Evolutionary conservation across 1,140 invertebrate species (phyloP).

Genomic region (Ceratina calcarata): DNA sequence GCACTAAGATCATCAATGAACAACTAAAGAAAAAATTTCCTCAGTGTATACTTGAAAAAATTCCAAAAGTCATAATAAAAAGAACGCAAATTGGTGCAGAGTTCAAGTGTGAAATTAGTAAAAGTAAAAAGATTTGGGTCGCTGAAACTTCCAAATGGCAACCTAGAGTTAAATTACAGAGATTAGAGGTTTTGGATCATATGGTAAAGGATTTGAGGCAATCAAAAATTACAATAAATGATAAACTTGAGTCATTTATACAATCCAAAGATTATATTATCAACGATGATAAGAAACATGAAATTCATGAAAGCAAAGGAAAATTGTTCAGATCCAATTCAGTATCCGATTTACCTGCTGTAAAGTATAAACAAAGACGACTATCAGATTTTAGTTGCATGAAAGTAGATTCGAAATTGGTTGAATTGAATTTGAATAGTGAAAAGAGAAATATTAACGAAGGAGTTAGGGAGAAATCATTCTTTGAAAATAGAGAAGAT

Average conservation of each 20-base stretch:
- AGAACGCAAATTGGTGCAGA: slow-evolving; percentile 74
- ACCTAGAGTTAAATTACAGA: slow-evolving; percentile 74
- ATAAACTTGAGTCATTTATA: slow-evolving; percentile 20
- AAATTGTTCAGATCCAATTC: slow-evolving; percentile 66
- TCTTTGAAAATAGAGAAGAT: not conserved
- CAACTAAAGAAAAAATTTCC: slow-evolving; percentile 56
- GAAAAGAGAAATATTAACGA: slow-evolving; percentile 1
- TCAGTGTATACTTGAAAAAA: slow-evolving; percentile 64
- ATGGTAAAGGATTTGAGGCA: slow-evolving; percentile 75
- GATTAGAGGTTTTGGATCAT: slow-evolving; percentile 73
- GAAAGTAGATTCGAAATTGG: slow-evolving; percentile 21
- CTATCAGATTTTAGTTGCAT: slow-evolving; percentile 60
- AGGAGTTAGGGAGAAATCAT: not conserved
- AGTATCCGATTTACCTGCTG: slow-evolving; percentile 58
- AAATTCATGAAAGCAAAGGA: not conserved
- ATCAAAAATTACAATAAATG: slow-evolving; percentile 55
- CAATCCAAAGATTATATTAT: slow-evolving; percentile 3
- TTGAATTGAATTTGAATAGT: not conserved
- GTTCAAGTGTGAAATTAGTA: slow-evolving; percentile 78
- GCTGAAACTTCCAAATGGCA: slow-evolving; percentile 70
- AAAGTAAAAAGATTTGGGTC: slow-evolving; percentile 65
- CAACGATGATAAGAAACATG: slow-evolving; percentile 30
- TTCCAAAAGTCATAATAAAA: slow-evolving; percentile 79
- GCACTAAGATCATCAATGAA: slow-evolving; percentile 11
- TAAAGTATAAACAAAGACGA: slow-evolving; percentile 64